Percentiles rank a stretch among this genome's conserved stretches.
Evolutionary conservation across 2,888 invertebrate genomes (phyloP).

Genomic region (Synanthedon vespiformis): DNA sequence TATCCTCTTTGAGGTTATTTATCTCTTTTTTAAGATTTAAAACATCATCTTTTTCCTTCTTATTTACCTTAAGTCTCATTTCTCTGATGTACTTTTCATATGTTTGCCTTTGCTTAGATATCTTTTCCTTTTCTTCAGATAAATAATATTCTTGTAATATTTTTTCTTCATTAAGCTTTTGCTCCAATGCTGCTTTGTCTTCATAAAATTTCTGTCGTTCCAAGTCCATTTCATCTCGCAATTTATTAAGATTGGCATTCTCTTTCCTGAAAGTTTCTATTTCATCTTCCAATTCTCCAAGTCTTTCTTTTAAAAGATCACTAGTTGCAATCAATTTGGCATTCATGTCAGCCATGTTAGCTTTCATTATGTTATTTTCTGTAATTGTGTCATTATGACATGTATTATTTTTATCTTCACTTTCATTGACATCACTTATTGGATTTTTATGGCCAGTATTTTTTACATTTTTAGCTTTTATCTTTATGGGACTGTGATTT

Average conservation of each 20-base stretch:
- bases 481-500: constrained; percentile 8
- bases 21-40: constrained; percentile 74
- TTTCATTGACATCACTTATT: constrained; percentile 7
- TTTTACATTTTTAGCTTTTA: constrained; percentile 14
- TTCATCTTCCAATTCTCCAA: constrained; percentile 76
- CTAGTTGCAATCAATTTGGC: constrained; percentile 66
- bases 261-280: constrained; percentile 65
- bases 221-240: constrained; percentile 72
- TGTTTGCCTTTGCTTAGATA: constrained; percentile 74
- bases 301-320: constrained; percentile 71
- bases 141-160: constrained; percentile 74
- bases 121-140: constrained; percentile 77
- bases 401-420: constrained; percentile 9
- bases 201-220: constrained; percentile 73
- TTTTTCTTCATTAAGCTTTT: constrained; percentile 75
- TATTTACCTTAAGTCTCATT: constrained; percentile 74
- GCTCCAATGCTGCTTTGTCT: constrained; percentile 70
- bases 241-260: constrained; percentile 58
- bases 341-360: constrained; percentile 55
- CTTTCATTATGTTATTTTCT: constrained; percentile 36
- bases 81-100: constrained; percentile 77
- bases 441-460: constrained; percentile 9
- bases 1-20: constrained; percentile 73
- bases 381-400: constrained; percentile 36
- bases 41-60: constrained; percentile 79